Evolutionary conservation across 2,113 vertebrate species (phyloP).

Genomic region (Crotalus horridus): DNA sequence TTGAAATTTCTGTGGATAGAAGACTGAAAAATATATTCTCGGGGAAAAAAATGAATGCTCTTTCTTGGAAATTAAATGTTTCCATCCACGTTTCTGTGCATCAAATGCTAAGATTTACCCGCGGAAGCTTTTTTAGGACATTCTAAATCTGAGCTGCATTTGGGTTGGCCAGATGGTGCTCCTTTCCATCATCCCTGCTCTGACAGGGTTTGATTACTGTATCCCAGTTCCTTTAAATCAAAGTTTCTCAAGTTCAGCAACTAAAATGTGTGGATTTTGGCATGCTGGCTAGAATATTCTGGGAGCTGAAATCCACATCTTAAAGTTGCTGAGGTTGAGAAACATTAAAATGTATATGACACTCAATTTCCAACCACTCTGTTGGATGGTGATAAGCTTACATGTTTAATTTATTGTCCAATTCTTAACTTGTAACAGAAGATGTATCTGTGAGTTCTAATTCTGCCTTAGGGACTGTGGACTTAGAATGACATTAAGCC

Average conservation of each 20-base stretch:
- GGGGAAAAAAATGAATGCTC: not conserved
- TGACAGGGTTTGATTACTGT: not conserved
- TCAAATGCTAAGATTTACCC: not conserved
- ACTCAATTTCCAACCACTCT: not conserved
- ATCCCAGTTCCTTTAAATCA: not conserved
- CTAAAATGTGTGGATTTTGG: not conserved
- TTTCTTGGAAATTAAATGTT: not conserved
- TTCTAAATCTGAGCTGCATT: not conserved
- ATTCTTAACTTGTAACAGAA: not conserved
- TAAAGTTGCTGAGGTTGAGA: not conserved
- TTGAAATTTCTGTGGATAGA: not conserved
- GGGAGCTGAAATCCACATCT: not conserved
- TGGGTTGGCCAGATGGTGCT: not conserved
- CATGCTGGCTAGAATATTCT: not conserved
- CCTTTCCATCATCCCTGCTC: not conserved
- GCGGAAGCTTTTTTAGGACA: not conserved
- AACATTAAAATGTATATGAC: not conserved
- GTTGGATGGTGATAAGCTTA: not conserved
- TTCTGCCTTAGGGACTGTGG: not conserved
- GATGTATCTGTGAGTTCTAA: not conserved
- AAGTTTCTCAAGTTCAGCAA: not conserved
- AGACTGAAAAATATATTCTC: not conserved
- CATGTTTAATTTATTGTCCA: not conserved
- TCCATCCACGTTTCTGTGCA: not conserved
- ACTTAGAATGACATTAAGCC: not conserved